These are phyloP conservation scores for Pseudonaja textilis DNA, from an alignment of 2,113 vertebrate species.

Conservation along the genomic window DNA sequence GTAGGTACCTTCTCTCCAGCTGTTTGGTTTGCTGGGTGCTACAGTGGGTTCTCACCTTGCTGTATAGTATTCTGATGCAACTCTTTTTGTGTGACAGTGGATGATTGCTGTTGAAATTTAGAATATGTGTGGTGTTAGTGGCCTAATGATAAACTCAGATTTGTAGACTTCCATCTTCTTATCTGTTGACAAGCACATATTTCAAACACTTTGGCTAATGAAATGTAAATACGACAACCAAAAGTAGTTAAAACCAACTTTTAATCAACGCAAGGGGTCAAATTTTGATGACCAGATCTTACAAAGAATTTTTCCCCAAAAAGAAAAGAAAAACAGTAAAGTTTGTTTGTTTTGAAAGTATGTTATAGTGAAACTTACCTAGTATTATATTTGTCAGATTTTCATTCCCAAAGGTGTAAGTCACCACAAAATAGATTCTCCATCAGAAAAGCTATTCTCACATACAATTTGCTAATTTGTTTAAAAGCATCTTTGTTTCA, in stretches of 20 bases:
- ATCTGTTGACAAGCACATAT: neutral
- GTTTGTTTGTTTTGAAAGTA: neutral
- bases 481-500: neutral
- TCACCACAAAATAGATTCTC: constrained; percentile 19
- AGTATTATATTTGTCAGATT: neutral
- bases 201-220: neutral
- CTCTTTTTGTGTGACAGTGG: neutral
- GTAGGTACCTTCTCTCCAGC: neutral
- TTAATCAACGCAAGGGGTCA: neutral
- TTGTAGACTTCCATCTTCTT: neutral
- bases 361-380: neutral
- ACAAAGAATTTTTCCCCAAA: neutral
- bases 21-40: neutral
- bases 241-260: neutral
- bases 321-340: neutral
- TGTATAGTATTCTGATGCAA: neutral
- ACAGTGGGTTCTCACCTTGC: neutral
- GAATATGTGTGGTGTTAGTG: neutral
- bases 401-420: neutral
- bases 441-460: neutral
- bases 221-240: constrained; percentile 10
- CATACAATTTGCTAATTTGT: neutral
- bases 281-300: neutral
- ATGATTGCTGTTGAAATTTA: neutral
- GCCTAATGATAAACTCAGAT: neutral